Evolutionary conservation across 1,140 invertebrate species (phyloP), one percentile per base, ranked within the genome.

Genomic region (Mya arenaria): DNA sequence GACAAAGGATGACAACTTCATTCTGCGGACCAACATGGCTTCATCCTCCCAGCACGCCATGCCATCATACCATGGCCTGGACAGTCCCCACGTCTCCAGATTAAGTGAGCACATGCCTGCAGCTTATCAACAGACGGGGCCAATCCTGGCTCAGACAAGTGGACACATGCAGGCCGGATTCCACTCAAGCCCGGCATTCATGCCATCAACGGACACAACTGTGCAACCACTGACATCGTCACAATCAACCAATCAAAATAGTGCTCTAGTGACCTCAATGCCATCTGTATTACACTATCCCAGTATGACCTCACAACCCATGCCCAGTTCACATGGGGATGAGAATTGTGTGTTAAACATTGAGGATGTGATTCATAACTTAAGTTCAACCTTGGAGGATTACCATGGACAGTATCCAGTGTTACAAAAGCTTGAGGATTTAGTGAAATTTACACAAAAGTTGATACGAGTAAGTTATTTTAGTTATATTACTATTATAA

Each of bases 391-490:
- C 19, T 79, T 94, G 32, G 93, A 94, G 84, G 93, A 94, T 84
- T 93, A 93, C 72, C 93, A 93, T 73, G 94, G 93, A 58, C 93
- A 94, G 72, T 94, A 93, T 83, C 87, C 90, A 15, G 93, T 94
- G 80, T 84, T 94, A 69, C 91, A 93, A 82, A 88, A 88, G 44
- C 80, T 94, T 55, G 92, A 94, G 82, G 90, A 92, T 78, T 87
- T 92, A 30, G 77, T 86, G 8, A 86, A 90, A 58, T 84, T 94
- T 44, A 89, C 93, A 74, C 85, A 89, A 55, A 73, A 82, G 36
- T 88, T 94, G 66, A 86, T 93, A 65, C 85, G 87, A 86, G 93
- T 93, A 79, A 89, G 66, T 80, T 62, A 4, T 77, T 13, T 62
- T 60, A 30, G 68, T 48, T 13, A 19, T 10, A 60, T 60, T 8